Base-by-base conservation (phyloP, 2,113 vertebrate genomes). In the Ibidorhyncha struthersii region DNA sequence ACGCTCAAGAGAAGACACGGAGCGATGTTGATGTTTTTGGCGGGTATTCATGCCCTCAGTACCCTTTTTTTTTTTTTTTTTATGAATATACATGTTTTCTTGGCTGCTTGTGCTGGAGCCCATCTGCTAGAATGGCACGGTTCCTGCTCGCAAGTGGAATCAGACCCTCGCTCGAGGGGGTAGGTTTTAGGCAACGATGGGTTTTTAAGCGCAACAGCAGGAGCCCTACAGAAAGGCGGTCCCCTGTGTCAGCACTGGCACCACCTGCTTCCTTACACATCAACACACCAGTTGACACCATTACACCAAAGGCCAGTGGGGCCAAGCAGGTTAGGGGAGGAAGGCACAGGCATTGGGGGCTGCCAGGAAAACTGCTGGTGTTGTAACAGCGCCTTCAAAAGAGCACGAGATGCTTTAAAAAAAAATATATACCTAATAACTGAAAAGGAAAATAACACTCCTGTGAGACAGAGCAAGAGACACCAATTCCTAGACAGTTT, bases 31-130 rank as follows among this genome's bases (percentile, higher is more conserved):
- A 95, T 96, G 81, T 94, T 96, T 95, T 97, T 97, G 97, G 96
- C 97, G 96, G 45, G 49, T 74, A 67, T 96, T 97, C 96, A 96
- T 97, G 95, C 97, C 97, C 97, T 92, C 92, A 90, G 81, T 96
- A 95, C 93, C 87, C 55, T 59, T 82, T 53, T 70, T 82, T 41
- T 76, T 66, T 21, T 82, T 83, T 74, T 91, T 79, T 69, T 50
- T 4, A 97, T 98, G 94, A 97, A 97, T 97, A 96, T 97, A 96
- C 95, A 97, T 97, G 95, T 96, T 96, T 96, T 84, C 78, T 97
- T 97, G 95, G 96, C 95, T 96, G 66, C 82, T 95, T 97, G 71
- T 21, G 23, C 83, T 10, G 19, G 86, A 93, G 90, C 96, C 97
- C 97, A 98, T 98, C 97, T 98, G 97, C 95, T 94, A 90, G 82